Evolutionary conservation across 2,113 vertebrate genomes (phyloP).

Genomic region (Cacatua alba): DNA sequence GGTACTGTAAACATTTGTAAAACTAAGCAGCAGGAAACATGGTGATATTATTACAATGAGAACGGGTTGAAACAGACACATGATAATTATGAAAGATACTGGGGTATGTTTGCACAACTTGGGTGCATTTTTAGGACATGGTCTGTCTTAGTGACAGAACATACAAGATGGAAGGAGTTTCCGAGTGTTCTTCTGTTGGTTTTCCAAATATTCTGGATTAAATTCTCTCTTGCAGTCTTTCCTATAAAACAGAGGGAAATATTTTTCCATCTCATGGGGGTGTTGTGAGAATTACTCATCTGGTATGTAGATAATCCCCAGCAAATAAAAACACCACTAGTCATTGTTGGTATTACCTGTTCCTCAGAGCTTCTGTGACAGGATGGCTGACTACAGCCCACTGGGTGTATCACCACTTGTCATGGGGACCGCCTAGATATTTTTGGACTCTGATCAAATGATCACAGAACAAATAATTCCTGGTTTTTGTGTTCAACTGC

Average conservation of each 20-base stretch:
- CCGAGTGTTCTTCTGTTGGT: not conserved
- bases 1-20: not conserved
- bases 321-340: not conserved
- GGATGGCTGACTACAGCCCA: not conserved
- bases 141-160: not conserved
- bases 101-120: not conserved
- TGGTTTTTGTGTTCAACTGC: not conserved
- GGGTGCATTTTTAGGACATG: not conserved
- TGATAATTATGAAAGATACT: constrained; percentile 2
- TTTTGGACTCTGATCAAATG: not conserved
- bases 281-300: not conserved
- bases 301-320: not conserved
- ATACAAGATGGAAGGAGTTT: not conserved
- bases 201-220: not conserved
- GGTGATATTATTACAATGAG: constrained; percentile 2
- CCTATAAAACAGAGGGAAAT: not conserved
- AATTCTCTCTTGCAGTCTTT: not conserved
- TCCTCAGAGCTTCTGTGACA: not conserved
- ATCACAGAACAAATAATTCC: not conserved
- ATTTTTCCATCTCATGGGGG: not conserved
- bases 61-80: constrained; percentile 1
- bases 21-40: not conserved
- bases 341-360: not conserved
- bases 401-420: not conserved
- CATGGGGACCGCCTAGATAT: not conserved